Conservation (phyloP, 2,797 vertebrate genomes). For the Poeciliopsis gracilis region DNA sequence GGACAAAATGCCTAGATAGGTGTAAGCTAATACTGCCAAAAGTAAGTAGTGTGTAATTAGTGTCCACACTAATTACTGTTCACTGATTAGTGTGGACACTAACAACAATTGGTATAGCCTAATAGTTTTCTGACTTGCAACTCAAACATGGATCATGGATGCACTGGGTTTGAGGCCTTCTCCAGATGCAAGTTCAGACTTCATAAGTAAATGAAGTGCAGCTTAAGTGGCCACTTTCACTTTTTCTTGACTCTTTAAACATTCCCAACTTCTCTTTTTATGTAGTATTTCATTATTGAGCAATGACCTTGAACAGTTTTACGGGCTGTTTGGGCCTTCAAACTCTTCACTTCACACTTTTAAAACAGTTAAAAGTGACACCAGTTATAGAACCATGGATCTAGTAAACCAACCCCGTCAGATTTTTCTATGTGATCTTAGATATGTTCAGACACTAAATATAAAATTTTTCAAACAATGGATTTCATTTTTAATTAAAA, state of each 20-base stretch:
- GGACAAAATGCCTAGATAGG: background rate
- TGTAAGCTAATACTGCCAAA: background rate
- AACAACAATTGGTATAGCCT: background rate
- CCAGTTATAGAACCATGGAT: background rate
- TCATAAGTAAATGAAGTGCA: background rate
- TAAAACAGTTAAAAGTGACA: background rate
- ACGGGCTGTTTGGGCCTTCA: background rate
- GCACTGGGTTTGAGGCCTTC: background rate
- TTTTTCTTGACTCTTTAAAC: background rate
- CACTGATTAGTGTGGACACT: no score
- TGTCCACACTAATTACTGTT: no score
- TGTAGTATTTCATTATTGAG: background rate
- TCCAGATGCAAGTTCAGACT: background rate
- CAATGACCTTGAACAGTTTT: background rate
- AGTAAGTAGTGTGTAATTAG: background rate
- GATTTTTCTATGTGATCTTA: background rate
- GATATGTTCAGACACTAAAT: background rate
- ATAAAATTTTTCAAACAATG: background rate
- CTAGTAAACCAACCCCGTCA: background rate
- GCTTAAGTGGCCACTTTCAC: background rate
- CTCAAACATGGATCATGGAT: background rate
- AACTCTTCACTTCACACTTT: background rate
- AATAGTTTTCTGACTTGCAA: background rate
- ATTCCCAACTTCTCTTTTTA: background rate
- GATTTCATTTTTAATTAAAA: slow-evolving; percentile 10